Base-by-base conservation (phyloP, 2,113 vertebrate species). In the Eolophus roseicapilla region DNA sequence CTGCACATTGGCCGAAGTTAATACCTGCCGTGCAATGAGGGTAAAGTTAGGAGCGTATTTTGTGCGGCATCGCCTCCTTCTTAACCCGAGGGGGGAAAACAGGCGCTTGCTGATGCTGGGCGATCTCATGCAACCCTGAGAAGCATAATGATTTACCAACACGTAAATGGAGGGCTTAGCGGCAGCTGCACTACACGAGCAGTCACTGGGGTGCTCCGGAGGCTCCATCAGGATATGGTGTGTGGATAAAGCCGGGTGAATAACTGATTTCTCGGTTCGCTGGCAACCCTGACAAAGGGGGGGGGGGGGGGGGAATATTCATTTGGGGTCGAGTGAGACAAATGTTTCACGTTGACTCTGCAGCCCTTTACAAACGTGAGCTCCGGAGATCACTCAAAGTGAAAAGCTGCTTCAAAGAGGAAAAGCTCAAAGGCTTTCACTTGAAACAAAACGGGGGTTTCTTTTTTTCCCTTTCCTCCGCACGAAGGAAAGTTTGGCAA, bases 181-280 rank as follows among this genome's bases (percentile, higher is more conserved):
- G 6, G 94, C 95, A 96, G 96, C 96, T 96, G 94, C 82, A 6
- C 46, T 33, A 23, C 55, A 53, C 41, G 35, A 82, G 65, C 55
- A 73, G 90, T 39, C 82, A 70, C 62, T 3, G 69, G 53, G 69
- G 87, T 50, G 93, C 85, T 94, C 93, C 79, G 88, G 88, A 62
- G 70, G 79, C 85, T 64, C 92, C 79, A 1, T 57, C 52, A 13
- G 78, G 47, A 64, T 18, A 46, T 25, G 73, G 79, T 12, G 13
- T 49, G 55, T 21, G 39, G 39, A 74, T 19, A 94, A 93, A 95
- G 95, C 86, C 47, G 94, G 93, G 91, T 88, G 89, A 93, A 93
- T 73, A 96, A 92, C 89, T 75, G 93, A 95, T 94, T 96, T 96
- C 57, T 92, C 37, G 37, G 76, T 94, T 88, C 46, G 4, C 73